A percentile compares a stretch with the other conserved stretches of the same genome.
These are phyloP conservation scores for Busseola fusca DNA, from an alignment of 2,888 invertebrate genomes.

Conservation along the genomic window DNA sequence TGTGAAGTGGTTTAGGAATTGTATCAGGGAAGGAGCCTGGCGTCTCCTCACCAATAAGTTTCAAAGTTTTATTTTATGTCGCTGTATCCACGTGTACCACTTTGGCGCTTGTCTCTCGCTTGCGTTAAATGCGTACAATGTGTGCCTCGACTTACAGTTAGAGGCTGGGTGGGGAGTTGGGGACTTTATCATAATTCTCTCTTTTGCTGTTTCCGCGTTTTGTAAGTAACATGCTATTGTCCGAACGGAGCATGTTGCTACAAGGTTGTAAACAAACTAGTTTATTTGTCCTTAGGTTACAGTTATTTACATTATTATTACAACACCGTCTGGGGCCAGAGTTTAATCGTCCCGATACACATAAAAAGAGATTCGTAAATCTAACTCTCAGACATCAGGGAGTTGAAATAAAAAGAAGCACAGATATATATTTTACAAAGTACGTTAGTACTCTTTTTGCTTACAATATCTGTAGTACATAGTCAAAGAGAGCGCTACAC, in stretches of 20 bases:
- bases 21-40: constrained; percentile 55
- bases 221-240: constrained; percentile 46
- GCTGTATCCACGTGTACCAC: constrained; percentile 68
- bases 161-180: constrained; percentile 41
- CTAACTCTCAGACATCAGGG: constrained; percentile 9
- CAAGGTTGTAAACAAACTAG: constrained; percentile 27
- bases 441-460: background rate
- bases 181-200: constrained; percentile 47
- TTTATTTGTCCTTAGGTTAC: constrained; percentile 26
- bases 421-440: constrained; percentile 13
- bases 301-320: constrained; percentile 15
- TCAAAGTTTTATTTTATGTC: constrained; percentile 73
- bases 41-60: constrained; percentile 73
- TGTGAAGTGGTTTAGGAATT: constrained; percentile 54
- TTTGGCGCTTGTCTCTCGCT: constrained; percentile 65
- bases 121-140: constrained; percentile 65
- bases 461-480: constrained; percentile 9
- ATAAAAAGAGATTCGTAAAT: constrained; percentile 6
- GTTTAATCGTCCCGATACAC: constrained; percentile 3
- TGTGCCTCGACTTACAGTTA: constrained; percentile 54
- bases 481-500: constrained; percentile 26
- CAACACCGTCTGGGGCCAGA: background rate
- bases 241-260: constrained; percentile 29
- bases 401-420: constrained; percentile 22
- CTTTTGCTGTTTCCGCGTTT: constrained; percentile 52